Percentiles rank a stretch among this genome's conserved stretches.
These are phyloP conservation scores for Onychomys leucogaster DNA, from an alignment of 2,797 vertebrate genomes.

Conservation along the genomic window DNA sequence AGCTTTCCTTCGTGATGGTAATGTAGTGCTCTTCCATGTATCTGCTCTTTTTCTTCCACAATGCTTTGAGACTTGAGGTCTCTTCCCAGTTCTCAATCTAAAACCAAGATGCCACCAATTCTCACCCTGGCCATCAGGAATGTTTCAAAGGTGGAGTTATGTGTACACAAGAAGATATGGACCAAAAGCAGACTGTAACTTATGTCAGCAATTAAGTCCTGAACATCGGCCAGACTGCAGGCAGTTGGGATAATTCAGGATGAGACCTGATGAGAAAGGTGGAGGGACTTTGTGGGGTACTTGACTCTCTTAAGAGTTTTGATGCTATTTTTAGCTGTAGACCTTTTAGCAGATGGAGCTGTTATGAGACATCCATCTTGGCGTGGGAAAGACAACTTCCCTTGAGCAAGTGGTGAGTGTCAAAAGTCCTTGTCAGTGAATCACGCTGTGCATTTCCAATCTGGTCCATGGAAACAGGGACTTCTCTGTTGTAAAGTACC, in stretches of 20 bases:
- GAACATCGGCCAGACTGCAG: slow-evolving; percentile 77
- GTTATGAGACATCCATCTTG: slow-evolving; percentile 59
- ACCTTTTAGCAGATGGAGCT: slow-evolving; percentile 58
- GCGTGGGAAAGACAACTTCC: slow-evolving; percentile 51
- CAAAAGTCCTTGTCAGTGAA: slow-evolving; percentile 51
- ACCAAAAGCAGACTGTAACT: slow-evolving; percentile 56
- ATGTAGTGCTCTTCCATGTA: background rate
- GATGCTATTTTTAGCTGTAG: slow-evolving; percentile 78
- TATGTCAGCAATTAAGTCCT: slow-evolving; percentile 72
- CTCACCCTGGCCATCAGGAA: slow-evolving; percentile 73
- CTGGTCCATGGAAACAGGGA: slow-evolving; percentile 42
- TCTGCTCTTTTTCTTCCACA: slow-evolving; percentile 17
- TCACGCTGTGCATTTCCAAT: slow-evolving; percentile 49
- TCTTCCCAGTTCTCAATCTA: slow-evolving; percentile 72
- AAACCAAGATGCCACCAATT: slow-evolving; percentile 74
- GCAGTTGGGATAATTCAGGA: slow-evolving; percentile 72
- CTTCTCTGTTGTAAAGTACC: slow-evolving; percentile 17
- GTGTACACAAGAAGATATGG: slow-evolving; percentile 79
- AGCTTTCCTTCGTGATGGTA: slow-evolving; percentile 49
- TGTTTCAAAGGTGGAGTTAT: slow-evolving; percentile 73
- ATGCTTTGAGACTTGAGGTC: slow-evolving; percentile 65
- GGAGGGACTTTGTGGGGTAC: slow-evolving; percentile 73
- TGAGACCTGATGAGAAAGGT: slow-evolving; percentile 69
- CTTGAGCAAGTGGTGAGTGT: slow-evolving; percentile 40
- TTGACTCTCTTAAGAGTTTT: slow-evolving; percentile 77